phyloP scores from a whole-genome alignment of 1,140 invertebrate species.

The Philotrypesis tridentata region DNA sequence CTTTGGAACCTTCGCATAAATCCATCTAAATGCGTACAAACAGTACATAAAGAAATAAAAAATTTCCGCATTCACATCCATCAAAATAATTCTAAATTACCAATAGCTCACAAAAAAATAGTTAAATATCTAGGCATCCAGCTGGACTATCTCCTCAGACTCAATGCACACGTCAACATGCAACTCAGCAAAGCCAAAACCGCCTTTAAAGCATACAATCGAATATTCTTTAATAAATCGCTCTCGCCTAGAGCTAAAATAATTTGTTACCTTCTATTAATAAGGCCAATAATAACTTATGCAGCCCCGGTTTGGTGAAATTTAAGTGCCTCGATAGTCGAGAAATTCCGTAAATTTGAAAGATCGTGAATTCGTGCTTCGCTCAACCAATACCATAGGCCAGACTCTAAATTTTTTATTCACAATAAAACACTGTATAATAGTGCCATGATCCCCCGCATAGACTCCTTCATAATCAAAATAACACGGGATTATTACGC shows the following conservation, averaged over 20 bases:
- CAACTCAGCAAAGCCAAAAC: constrained; percentile 43
- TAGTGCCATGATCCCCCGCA: constrained; percentile 25
- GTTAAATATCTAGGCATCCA: constrained; percentile 4
- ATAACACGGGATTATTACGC: constrained; percentile 31
- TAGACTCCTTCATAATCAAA: constrained; percentile 20
- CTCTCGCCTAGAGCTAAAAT: constrained; percentile 31
- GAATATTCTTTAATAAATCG: constrained; percentile 43
- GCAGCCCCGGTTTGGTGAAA: constrained; percentile 47
- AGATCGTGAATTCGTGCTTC: constrained; percentile 2
- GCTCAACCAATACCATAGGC: background rate
- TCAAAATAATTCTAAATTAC: too few relatives aligned
- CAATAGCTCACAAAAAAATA: too few relatives aligned
- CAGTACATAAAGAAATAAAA: too few relatives aligned
- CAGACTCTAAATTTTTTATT: constrained; percentile 22
- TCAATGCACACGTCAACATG: constrained; percentile 21
- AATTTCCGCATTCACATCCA: too few relatives aligned
- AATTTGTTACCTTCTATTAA: constrained; percentile 46
- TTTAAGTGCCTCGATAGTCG: constrained; percentile 12
- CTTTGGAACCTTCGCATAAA: too few relatives aligned
- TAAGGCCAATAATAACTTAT: constrained; percentile 49
- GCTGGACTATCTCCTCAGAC: constrained; percentile 19
- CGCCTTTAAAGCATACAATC: constrained; percentile 17
- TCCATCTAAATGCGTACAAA: too few relatives aligned
- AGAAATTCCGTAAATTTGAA: constrained; percentile 47
- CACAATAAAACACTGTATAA: constrained; percentile 27